Evolutionary conservation across 2,797 vertebrate species (phyloP), one percentile per base, ranked within the genome.

Genomic region (Eleutherodactylus coqui): DNA sequence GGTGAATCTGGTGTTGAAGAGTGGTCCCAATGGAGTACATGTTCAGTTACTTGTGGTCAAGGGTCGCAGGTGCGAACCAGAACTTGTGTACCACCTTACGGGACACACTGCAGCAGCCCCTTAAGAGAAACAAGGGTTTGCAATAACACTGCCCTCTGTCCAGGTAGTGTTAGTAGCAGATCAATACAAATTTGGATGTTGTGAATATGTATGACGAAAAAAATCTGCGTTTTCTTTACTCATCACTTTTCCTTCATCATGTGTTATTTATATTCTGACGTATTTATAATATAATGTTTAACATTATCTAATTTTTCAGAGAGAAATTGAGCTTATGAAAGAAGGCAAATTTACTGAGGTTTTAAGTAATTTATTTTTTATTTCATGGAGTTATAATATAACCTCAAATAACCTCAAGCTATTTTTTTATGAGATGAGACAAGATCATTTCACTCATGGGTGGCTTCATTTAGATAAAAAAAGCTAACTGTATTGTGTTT

Each of bases 61-160:
- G 98, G 98, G 96, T 99, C 97, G 97, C 98, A 99, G 97, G 98
- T 99, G 97, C 98, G 98, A 98, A 98, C 98, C 95, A 99, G 98
- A 99, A 97, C 98, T 96, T 99, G 98, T 97, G 96, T 98, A 97
- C 96, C 97, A 96, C 97, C 98, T 96, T 99, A 98, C 93, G 98
- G 98, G 97, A 97, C 97, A 94, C 97, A 98, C 97, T 99, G 98
- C 98, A 97, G 95, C 97, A 97, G 97, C 97, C 98, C 98, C 95
- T 99, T 99, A 99, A 99, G 98, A 99, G 98, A 99, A 97, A 98
- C 98, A 96, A 98, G 98, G 97, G 96, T 99, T 98, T 99, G 98
- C 97, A 99, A 99, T 99, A 99, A 98, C 97, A 99, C 98, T 98
- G 97, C 96, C 96, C 97, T 96, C 97, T 99, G 98, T 97, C 98